Percentiles rank a stretch among this genome's conserved stretches.
Evolutionary conservation across 2,888 invertebrate genomes (phyloP).

Genomic region (Eulithis testata): DNA sequence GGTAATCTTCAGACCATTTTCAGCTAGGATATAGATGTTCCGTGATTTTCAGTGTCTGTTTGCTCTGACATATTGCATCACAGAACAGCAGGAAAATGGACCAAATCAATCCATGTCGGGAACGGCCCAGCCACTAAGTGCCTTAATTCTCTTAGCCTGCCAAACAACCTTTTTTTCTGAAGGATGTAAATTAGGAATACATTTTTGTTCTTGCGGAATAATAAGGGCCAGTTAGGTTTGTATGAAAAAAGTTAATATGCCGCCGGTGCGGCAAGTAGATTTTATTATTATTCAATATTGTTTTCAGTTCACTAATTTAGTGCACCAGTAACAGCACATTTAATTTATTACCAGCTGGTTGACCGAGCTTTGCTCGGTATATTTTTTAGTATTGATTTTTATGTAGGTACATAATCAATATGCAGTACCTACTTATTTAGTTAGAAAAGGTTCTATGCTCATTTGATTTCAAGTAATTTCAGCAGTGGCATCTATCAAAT

Average conservation of each 20-base stretch:
- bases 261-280: neutral
- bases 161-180: constrained; percentile 55
- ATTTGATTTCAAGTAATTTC: too few species aligned
- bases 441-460: too few species aligned
- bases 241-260: neutral
- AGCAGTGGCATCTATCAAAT: too few species aligned
- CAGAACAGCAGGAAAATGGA: constrained; percentile 46
- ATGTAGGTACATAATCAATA: too few species aligned
- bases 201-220: constrained; percentile 21
- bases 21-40: too few species aligned
- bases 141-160: constrained; percentile 61
- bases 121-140: constrained; percentile 62
- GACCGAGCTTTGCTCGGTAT: too few species aligned
- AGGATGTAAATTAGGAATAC: constrained; percentile 54
- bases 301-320: too few species aligned
- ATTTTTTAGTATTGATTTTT: too few species aligned
- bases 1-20: neutral
- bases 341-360: too few species aligned
- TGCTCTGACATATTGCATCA: constrained; percentile 10
- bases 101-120: constrained; percentile 71
- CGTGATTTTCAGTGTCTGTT: constrained; percentile 16
- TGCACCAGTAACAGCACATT: too few species aligned
- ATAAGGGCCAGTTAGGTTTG: constrained; percentile 15
- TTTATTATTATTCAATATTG: too few species aligned
- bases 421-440: too few species aligned